A percentile compares a stretch with the other conserved stretches of the same genome.
Evolutionary conservation across 2,888 invertebrate genomes (phyloP).

Genomic region (Amblyjoppa fuscipennis): DNA sequence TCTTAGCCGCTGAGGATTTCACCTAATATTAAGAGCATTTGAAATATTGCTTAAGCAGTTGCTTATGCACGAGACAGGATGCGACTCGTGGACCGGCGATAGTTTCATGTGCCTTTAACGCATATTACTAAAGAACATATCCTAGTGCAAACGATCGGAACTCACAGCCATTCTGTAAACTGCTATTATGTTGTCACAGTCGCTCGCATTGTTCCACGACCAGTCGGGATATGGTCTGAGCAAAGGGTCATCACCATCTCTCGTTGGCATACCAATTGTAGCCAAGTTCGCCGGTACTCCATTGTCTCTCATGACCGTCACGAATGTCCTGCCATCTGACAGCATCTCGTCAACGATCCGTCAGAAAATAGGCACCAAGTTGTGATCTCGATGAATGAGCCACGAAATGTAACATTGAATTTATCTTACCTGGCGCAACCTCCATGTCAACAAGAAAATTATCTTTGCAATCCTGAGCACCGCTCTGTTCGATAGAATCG

Average conservation of each 20-base stretch:
- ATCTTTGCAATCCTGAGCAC: constrained; percentile 7
- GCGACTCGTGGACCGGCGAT: no score
- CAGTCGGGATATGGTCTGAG: constrained; percentile 89
- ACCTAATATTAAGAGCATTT: no score
- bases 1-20: no score
- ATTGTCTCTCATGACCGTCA: constrained; percentile 88
- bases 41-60: no score
- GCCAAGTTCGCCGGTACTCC: constrained; percentile 91
- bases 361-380: no score
- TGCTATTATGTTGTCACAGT: constrained; percentile 89
- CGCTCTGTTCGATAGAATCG: constrained; percentile 5
- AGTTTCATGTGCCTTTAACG: background rate
- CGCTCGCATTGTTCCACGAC: constrained; percentile 87
- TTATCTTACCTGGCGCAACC: constrained; percentile 19
- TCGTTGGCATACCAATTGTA: constrained; percentile 84
- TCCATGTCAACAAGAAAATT: constrained; percentile 39
- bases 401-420: background rate
- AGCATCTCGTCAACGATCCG: no score
- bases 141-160: constrained; percentile 65
- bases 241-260: constrained; percentile 83
- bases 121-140: no score
- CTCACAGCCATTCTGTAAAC: constrained; percentile 90
- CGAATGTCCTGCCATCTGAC: constrained; percentile 85
- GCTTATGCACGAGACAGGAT: no score
- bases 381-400: background rate